Evolutionary conservation across 2,797 vertebrate genomes (phyloP).

Genomic region (Pseudomugil tenellus): DNA sequence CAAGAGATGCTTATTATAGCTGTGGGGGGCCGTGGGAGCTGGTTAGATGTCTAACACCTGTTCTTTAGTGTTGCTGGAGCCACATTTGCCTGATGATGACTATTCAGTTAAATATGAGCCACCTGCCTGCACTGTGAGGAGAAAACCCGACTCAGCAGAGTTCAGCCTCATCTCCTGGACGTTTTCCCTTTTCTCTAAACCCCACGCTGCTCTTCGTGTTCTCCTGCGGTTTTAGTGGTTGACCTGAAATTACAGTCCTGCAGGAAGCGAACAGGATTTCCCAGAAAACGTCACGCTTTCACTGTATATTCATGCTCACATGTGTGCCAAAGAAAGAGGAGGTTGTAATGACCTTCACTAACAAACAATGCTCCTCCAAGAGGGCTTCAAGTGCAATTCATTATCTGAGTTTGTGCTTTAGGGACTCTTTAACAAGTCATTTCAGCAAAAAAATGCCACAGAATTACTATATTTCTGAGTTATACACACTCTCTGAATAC

Average conservation of each 20-base stretch:
- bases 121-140: slow-evolving; percentile 55
- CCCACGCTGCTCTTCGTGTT: slow-evolving; percentile 11
- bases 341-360: not conserved
- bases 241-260: slow-evolving; percentile 36
- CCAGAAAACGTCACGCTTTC: not conserved
- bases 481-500: not conserved
- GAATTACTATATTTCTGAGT: not conserved
- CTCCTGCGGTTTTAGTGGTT: slow-evolving; percentile 23
- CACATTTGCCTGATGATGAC: slow-evolving; percentile 47
- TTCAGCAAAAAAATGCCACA: not conserved
- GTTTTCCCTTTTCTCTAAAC: no score
- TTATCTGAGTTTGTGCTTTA: no score
- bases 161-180: slow-evolving; percentile 17
- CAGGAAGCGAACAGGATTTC: slow-evolving; percentile 15
- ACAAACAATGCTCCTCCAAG: slow-evolving; percentile 7
- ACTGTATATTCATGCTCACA: not conserved
- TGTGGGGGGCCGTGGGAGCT: not conserved
- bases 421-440: not conserved
- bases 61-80: slow-evolving; percentile 7
- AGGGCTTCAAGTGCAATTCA: not conserved
- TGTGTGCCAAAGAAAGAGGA: not conserved
- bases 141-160: slow-evolving; percentile 10
- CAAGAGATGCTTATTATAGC: not conserved
- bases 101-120: slow-evolving; percentile 51
- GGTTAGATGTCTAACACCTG: slow-evolving; percentile 23